A percentile compares a stretch with the other conserved stretches of the same genome.
Conservation (phyloP, 2,888 invertebrate species). For the Entomobrya proxima region DNA sequence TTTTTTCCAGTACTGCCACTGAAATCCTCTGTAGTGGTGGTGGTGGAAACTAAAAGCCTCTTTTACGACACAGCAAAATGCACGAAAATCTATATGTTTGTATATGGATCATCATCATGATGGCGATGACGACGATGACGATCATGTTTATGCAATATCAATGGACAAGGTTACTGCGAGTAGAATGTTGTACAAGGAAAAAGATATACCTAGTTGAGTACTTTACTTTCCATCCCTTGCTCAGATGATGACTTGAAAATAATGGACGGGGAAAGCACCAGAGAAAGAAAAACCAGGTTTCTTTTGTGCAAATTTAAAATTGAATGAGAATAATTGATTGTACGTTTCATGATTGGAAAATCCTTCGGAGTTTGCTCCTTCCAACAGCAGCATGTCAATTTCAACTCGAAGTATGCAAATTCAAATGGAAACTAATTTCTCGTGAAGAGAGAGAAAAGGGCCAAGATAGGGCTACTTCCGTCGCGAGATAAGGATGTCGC, state of each 20-base stretch:
- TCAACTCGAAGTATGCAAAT: not conserved
- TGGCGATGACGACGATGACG: not conserved
- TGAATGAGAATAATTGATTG: constrained; percentile 16
- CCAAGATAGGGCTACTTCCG: not conserved
- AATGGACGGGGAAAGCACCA: not conserved
- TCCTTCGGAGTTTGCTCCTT: not conserved
- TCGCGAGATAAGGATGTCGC: constrained; percentile 58
- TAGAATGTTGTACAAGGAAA: not conserved
- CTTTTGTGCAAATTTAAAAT: not conserved
- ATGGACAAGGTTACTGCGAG: not conserved
- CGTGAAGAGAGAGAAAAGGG: not conserved
- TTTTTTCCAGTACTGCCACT: not conserved
- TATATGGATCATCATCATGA: not conserved
- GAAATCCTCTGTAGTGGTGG: not conserved
- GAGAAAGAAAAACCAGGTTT: not conserved
- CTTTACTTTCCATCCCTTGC: no score
- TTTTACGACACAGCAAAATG: not conserved
- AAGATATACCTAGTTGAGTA: no score
- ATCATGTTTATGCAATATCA: not conserved
- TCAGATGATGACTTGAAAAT: not conserved
- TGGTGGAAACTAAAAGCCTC: not conserved
- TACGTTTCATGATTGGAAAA: not conserved
- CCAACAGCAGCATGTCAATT: not conserved
- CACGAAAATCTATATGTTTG: not conserved
- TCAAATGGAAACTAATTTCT: constrained; percentile 14